Base-by-base conservation (phyloP, 2,113 vertebrate species). In the Oryzias javanicus region DNA sequence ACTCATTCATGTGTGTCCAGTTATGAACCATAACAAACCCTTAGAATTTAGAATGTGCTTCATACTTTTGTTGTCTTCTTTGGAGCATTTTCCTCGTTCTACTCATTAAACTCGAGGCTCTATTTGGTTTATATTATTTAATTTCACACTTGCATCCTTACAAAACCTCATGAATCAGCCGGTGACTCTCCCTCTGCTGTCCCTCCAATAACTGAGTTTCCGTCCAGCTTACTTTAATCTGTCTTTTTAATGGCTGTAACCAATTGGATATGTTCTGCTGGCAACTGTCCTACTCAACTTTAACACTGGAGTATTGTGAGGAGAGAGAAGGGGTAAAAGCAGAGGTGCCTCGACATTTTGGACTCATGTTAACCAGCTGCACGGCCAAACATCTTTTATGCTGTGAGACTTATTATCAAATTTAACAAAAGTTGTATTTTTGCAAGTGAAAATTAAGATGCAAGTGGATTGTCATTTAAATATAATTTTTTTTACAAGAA, bases 191-290 rank as follows among this genome's bases (percentile, higher is more conserved):
- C 64, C 61, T 1, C 67, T 44, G 58, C 68, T 57, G 5, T 18
- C 54, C 29, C 63, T 44, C 24, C 60, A 83, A 73, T 86, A 85
- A 88, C 83, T 85, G 67, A 17, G 79, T 90, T 86, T 90, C 70
- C 78, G 80, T 62, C 66, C 76, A 75, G 84, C 86, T 90, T 90
- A 80, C 90, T 88, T 88, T 67, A 87, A 80, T 77, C 78, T 35
- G 57, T 70, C 53, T 61, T 76, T 90, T 89, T 88, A 91, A 90
- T 84, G 67, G 79, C 81, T 68, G 58, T 74, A 78, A 84, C 91
- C 80, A 91, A 88, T 89, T 89, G 82, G 85, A 91, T 88, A 90
- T 89, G 89, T 84, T 86, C 80, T 80, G 76, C 64, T 90, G 90
- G 87, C 85, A 89, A 84, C 67, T 77, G 64, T 74, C 55, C 69